Base-by-base conservation (phyloP, 2,113 vertebrate species). In the Sakesphorus luctuosus region DNA sequence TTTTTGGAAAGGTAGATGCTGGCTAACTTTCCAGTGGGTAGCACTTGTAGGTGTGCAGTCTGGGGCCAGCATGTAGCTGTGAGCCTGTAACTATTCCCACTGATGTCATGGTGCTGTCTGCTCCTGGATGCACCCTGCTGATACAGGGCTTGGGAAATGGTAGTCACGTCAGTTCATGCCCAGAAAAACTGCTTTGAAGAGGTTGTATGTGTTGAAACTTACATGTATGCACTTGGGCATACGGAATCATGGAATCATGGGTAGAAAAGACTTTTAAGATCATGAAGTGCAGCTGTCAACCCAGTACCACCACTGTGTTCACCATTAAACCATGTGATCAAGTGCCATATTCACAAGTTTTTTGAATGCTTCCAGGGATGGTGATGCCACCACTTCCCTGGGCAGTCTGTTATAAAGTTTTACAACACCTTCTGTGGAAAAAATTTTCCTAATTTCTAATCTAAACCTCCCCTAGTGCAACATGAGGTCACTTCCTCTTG, bases 51-150 rank as follows among this genome's bases (percentile, higher is more conserved):
- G 13, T 83, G 31, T 79, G 31, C 43, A 18, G 8, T 36, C 18
- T 38, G 8, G 31, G 56, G 66, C 63, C 21, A n/a, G 18, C 0
- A 0, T 24, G 50, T 50, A 38, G n/a, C 47, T 91, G 31, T 66
- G 65, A 26, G 24, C 0, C 0, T 71, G 21, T 24, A 38, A n/a
- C 52, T 89, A 1, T 81, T 72, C n/a, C 43, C 36, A 11, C 7
- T 36, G 56, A n/a, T 81, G 52, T 55, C 23, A 13, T 3, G 13
- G 8, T 43, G 19, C 61, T 67, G 15, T 58, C 79, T 90, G 83
- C 62, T 90, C 58, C 65, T 59, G 43, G 52, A 43, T 86, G 46
- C 24, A 55, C 28, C 19, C 46, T 49, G 14, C 35, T 78, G 36
- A 9, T 33, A n/a, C 14, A 53, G 13, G 18, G 53, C 46, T 68